Percentiles rank a stretch among this genome's conserved stretches.
These are phyloP conservation scores for Palythoa grandis DNA, from an alignment of 92 coral and sea anemone species.

Conservation along the genomic window DNA sequence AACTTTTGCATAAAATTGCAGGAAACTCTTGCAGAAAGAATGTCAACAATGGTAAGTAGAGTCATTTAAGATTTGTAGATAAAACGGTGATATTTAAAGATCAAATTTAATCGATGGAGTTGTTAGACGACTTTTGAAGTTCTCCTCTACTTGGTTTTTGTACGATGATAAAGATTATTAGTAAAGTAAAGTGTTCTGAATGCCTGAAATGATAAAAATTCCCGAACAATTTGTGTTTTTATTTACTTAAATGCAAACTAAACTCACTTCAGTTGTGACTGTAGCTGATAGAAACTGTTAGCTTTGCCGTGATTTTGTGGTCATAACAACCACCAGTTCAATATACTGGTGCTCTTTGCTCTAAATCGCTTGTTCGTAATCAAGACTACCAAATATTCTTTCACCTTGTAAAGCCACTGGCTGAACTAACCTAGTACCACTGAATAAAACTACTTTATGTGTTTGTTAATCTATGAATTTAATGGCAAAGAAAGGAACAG, in stretches of 20 bases:
- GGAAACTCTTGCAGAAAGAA: slow-evolving; percentile 37
- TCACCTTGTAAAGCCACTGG: too few relatives aligned
- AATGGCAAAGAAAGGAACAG: too few relatives aligned
- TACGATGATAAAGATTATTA: neutral
- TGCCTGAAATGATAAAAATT: neutral
- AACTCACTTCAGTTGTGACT: neutral
- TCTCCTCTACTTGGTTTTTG: neutral
- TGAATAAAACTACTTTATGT: too few relatives aligned
- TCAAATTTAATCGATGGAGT: too few relatives aligned
- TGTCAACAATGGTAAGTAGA: slow-evolving; percentile 25
- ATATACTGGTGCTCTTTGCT: neutral
- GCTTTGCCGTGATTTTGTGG: neutral
- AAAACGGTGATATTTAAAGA: neutral
- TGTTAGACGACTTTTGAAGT: neutral
- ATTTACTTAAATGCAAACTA: neutral
- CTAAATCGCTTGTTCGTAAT: too few relatives aligned
- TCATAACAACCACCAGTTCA: neutral
- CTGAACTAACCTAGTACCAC: too few relatives aligned
- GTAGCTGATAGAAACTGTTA: neutral
- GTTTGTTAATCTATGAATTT: too few relatives aligned
- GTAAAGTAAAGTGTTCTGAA: neutral
- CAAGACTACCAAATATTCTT: too few relatives aligned
- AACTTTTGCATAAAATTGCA: slow-evolving; percentile 18
- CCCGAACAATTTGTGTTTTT: neutral
- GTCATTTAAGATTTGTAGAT: neutral